phyloP scores from a whole-genome alignment of 2,888 invertebrate genomes.

The Ischnura elegans region DNA sequence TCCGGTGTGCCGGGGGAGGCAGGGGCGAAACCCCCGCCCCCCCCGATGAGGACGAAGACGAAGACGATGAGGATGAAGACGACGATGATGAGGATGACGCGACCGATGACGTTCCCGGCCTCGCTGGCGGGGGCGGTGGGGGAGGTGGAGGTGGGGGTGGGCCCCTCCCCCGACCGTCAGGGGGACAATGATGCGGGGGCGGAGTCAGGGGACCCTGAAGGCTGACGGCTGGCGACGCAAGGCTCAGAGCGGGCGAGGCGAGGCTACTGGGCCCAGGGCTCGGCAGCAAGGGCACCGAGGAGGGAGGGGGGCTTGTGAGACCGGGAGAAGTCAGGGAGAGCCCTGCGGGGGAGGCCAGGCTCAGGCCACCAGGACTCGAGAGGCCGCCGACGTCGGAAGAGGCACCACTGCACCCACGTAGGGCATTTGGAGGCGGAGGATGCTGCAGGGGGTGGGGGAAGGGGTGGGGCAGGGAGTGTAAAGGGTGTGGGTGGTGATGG shows the following conservation, averaged over 20 bases:
- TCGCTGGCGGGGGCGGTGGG: constrained; percentile 67
- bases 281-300: constrained; percentile 80
- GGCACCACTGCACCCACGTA: constrained; percentile 56
- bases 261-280: constrained; percentile 80
- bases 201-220: constrained; percentile 79
- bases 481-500: not conserved
- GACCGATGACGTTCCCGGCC: constrained; percentile 75
- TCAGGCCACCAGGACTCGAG: constrained; percentile 83
- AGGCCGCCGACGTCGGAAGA: constrained; percentile 71
- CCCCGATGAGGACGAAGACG: constrained; percentile 76
- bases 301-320: constrained; percentile 86
- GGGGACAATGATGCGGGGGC: constrained; percentile 74
- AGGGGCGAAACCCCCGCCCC: constrained; percentile 73
- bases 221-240: constrained; percentile 81
- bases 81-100: constrained; percentile 79
- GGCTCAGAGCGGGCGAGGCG: constrained; percentile 82
- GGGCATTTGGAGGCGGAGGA: constrained; percentile 27
- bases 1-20: constrained; percentile 80
- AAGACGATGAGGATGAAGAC: constrained; percentile 78
- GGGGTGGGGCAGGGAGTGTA: constrained; percentile 50
- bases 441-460: constrained; percentile 59
- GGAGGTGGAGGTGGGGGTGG: constrained; percentile 76
- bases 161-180: constrained; percentile 73
- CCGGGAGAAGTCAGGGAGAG: constrained; percentile 88
- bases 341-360: constrained; percentile 85